Percentiles rank a stretch among this genome's conserved stretches.
Conservation (phyloP, 2,113 vertebrate species). For the Atrichornis clamosus region DNA sequence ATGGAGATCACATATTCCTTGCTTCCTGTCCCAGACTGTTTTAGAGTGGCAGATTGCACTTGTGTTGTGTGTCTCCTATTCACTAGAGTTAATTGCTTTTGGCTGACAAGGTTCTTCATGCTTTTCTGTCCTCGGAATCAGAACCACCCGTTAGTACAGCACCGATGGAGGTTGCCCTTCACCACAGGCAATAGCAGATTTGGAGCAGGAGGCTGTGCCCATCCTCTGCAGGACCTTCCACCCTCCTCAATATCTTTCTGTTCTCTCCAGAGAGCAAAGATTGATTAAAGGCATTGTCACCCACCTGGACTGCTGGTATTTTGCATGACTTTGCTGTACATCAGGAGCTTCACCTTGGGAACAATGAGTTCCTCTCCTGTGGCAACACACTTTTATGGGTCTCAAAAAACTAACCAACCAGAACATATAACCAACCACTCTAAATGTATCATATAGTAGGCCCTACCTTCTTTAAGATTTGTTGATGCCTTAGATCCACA, state of each 20-base stretch:
- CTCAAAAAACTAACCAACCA: neutral
- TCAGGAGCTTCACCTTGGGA: neutral
- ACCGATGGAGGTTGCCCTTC: neutral
- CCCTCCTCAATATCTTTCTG: neutral
- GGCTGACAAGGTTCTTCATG: neutral
- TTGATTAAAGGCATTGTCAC: neutral
- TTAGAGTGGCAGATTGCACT: slow-evolving; percentile 6
- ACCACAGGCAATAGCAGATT: neutral
- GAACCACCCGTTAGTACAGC: neutral
- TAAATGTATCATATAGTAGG: neutral
- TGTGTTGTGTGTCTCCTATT: neutral
- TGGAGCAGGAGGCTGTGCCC: neutral
- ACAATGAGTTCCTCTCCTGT: neutral
- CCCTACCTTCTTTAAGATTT: neutral
- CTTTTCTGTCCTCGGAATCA: neutral
- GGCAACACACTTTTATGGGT: neutral
- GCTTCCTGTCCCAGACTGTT: neutral
- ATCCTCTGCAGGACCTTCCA: neutral
- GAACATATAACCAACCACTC: neutral
- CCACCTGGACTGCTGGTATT: neutral
- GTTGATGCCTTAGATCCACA: neutral
- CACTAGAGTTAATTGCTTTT: slow-evolving; percentile 2
- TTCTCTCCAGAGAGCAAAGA: neutral
- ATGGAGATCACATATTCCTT: neutral
- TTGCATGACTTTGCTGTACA: neutral